Evolutionary conservation across 2,113 vertebrate species (phyloP), one percentile per base, ranked within the genome.

Genomic region (Zapus hudsonius): DNA sequence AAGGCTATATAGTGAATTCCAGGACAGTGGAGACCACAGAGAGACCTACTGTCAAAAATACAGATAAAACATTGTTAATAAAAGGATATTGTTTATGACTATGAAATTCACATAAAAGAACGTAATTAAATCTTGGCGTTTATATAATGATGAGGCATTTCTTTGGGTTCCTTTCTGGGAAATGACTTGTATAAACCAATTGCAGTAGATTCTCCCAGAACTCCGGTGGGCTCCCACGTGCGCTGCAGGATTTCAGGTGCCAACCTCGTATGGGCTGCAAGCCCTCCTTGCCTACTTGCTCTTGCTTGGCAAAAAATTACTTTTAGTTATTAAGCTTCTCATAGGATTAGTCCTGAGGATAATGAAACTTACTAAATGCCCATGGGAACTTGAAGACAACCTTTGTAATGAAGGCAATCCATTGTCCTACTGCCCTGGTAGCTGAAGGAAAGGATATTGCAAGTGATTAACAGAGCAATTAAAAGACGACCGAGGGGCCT

Each of bases 301-400:
- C 64, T 87, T 93, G 79, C 61, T 95, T 61, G 76, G 67, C 79
- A 73, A 38, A 87, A 91, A 96, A 88, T 38, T 55, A 42, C 86
- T 94, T 92, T 84, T 61, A 63, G 74, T 79, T 70, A 93, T 93
- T 97, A 97, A 97, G 95, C 95, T 97, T 94, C 95, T 97, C 94
- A 97, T 74, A 79, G 91, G 95, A 96, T 97, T 97, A 97, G 36
- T 92, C 79, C 74, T 80, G 83, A 89, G 96, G 81, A 89, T 95
- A 95, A 95, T 87, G 92, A 94, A 97, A 92, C 81, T 92, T 87
- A 84, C 84, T 76, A 96, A 97, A 95, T 97, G 89, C 95, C 87
- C 42, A 91, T 97, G 96, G 94, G 97, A 97, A 97, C 87, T 90
- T 82, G 81, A 96, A 93, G 92, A 96, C 87, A 95, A 73, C 81